Evolutionary conservation across 2,888 invertebrate species (phyloP).

Genomic region (Monoplex corrugatus): DNA sequence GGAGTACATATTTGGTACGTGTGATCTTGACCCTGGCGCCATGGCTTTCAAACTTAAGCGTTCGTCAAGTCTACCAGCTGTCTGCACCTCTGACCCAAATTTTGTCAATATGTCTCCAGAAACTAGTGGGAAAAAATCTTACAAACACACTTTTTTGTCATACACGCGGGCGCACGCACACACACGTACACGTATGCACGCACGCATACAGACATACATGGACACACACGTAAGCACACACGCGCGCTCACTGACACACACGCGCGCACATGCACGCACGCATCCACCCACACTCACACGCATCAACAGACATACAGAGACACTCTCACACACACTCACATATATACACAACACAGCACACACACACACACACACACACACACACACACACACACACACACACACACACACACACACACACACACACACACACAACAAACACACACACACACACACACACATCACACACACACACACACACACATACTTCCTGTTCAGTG

Average conservation of each 20-base stretch:
- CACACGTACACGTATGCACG: background rate
- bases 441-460: background rate
- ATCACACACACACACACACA: no score
- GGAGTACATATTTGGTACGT: no score
- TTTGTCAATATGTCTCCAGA: no score
- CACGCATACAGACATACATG: background rate
- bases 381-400: slow-evolving; percentile 5
- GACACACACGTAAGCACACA: background rate
- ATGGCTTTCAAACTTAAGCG: no score
- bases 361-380: background rate
- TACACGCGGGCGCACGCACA: background rate
- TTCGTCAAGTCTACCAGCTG: no score
- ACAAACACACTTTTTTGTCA: no score
- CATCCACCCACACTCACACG: background rate
- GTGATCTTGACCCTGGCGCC: no score
- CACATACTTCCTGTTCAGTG: no score
- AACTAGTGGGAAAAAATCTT: no score
- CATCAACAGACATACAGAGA: background rate
- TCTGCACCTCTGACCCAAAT: no score
- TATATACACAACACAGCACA: background rate
- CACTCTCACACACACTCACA: background rate
- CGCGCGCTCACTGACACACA: background rate
- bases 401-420: background rate
- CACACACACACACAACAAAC: background rate
- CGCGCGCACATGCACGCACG: background rate